A percentile compares a stretch with the other conserved stretches of the same genome.
These are phyloP conservation scores for Bergia sp. DNA, from an alignment of 92 coral and sea anemone species.

Conservation along the genomic window DNA sequence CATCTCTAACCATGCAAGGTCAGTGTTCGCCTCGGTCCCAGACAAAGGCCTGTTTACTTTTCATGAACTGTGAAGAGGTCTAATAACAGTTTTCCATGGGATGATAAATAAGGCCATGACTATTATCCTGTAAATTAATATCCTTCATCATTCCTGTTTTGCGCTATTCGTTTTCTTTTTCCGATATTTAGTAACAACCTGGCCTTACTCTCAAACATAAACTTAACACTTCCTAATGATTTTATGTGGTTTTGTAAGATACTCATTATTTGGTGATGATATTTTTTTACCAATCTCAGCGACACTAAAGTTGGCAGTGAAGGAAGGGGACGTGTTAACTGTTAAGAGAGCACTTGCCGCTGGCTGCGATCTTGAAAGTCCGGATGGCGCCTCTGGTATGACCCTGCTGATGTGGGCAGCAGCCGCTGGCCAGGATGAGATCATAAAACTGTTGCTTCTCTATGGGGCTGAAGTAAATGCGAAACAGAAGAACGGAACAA, in stretches of 20 bases:
- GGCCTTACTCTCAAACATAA: too few relatives aligned
- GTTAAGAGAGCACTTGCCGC: slow-evolving; percentile 84
- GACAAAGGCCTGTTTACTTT: too few relatives aligned
- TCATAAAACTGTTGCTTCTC: slow-evolving; percentile 76
- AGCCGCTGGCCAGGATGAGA: slow-evolving; percentile 79
- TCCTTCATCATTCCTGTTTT: too few relatives aligned
- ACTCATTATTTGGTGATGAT: not conserved
- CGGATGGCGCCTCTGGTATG: slow-evolving; percentile 92
- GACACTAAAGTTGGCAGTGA: slow-evolving; percentile 72
- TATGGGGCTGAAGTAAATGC: slow-evolving; percentile 81
- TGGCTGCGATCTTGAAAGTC: slow-evolving; percentile 72
- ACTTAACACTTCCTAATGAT: too few relatives aligned
- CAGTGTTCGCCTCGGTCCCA: too few relatives aligned
- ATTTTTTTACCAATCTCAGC: slow-evolving; percentile 38
- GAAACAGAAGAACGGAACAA: slow-evolving; percentile 75
- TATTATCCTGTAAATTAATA: too few relatives aligned
- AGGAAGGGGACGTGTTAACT: slow-evolving; percentile 72
- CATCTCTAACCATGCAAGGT: too few relatives aligned
- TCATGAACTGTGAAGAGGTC: too few relatives aligned
- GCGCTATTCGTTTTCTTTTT: too few relatives aligned
- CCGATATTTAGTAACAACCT: too few relatives aligned
- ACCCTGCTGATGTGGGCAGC: slow-evolving; percentile 90
- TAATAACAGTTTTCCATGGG: too few relatives aligned
- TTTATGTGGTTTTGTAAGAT: not conserved
- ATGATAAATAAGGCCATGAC: too few relatives aligned